A percentile compares a stretch with the other conserved stretches of the same genome.
phyloP scores from a whole-genome alignment of 2,113 vertebrate species.

The Calyptommatus sinebrachiatus region DNA sequence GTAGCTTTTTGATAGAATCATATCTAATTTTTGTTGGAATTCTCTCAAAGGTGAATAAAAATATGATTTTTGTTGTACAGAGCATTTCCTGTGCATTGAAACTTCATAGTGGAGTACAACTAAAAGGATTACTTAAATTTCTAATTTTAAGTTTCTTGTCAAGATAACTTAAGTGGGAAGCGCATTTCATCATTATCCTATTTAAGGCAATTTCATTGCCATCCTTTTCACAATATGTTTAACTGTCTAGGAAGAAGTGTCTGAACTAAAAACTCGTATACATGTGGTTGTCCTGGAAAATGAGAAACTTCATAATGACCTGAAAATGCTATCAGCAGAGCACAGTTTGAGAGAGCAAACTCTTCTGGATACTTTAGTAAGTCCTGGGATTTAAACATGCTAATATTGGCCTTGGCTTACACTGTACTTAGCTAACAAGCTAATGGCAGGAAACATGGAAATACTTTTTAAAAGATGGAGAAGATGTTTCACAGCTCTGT shows the following conservation, averaged over 20 bases:
- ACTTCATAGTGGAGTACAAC: no score
- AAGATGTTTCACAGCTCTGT: background rate
- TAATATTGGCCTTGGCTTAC: background rate
- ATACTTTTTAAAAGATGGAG: no score
- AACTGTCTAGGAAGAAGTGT: constrained; percentile 83
- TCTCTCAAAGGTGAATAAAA: background rate
- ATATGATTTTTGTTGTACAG: background rate
- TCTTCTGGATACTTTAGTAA: constrained; percentile 71
- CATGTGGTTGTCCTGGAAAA: constrained; percentile 85
- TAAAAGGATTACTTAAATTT: no score
- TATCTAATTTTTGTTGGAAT: background rate
- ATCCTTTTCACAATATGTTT: constrained; percentile 26
- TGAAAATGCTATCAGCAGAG: constrained; percentile 75
- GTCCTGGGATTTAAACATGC: constrained; percentile 21
- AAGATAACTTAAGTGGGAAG: background rate
- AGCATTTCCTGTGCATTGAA: no score
- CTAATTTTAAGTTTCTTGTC: background rate
- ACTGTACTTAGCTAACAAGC: background rate
- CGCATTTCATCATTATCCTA: no score
- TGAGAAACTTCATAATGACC: constrained; percentile 78
- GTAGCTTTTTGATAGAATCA: background rate
- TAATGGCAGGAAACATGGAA: background rate
- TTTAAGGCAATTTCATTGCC: background rate
- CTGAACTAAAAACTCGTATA: constrained; percentile 79
- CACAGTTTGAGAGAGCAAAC: constrained; percentile 75